Base-by-base conservation (phyloP, 2,888 invertebrate species). In the Belgica antarctica region DNA sequence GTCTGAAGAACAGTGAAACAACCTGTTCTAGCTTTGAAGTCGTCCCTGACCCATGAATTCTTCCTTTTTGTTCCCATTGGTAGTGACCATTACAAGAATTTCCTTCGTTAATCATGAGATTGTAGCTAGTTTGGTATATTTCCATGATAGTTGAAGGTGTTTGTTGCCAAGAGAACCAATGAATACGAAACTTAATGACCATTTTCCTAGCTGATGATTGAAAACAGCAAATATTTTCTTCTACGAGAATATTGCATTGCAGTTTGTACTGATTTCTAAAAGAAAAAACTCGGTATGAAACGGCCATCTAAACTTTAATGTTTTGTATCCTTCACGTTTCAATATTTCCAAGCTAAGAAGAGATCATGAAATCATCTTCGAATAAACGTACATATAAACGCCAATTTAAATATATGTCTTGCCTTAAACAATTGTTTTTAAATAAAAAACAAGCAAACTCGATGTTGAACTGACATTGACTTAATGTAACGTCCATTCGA, bases 341-440 rank as follows among this genome's bases (percentile, higher is more conserved):
- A 52, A 2, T 22, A 19, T 52, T 52, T 22, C 52, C 17, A 12
- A 52, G 5, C 52, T 22, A 52, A 19, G n/a, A 52, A 17, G 19
- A 17, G 22, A 41, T n/a, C 10, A 41, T 5, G n/a, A 41, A 41
- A n/a, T 41, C 41, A 2, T 41, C 34, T 52, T 19, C 22, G 3
- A 52, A 22, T 52, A 17, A 59, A 25, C 4, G 24, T 12, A 46
- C 15, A 12, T 46, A 15, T 27, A 31, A 62, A 62, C 62, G 62
- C 62, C 62, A 62, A 62, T 62, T 62, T 62, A 62, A n/a, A 25
- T 62, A 34, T 34, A 34, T 62, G 62, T 62, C 62, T 62, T 62
- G 62, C 34, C 62, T 62, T n/a, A 59, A 25, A 3, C n/a, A n/a
- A 27, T n/a, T 19, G 3, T 27, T 5, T 27, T 59, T 24, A 27